These are phyloP conservation scores for Sebastes diploproa DNA, from an alignment of 2,797 vertebrate genomes.

Conservation along the genomic window DNA sequence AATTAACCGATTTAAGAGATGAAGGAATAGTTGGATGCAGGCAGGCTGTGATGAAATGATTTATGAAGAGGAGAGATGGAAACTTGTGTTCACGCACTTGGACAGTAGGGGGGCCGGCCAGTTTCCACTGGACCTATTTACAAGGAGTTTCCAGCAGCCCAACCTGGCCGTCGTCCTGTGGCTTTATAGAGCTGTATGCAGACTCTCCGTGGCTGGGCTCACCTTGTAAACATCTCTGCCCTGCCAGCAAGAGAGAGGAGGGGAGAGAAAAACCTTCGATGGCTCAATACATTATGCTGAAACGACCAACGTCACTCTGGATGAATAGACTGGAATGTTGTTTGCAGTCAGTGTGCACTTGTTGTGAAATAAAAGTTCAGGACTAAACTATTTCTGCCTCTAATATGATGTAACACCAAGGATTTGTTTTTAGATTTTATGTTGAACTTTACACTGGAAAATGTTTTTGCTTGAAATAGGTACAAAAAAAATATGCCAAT, in stretches of 20 bases:
- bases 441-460: neutral
- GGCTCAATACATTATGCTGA: neutral
- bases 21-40: constrained; percentile 25
- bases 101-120: constrained; percentile 8
- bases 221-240: constrained; percentile 71
- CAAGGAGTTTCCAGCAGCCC: constrained; percentile 60
- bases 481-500: no score
- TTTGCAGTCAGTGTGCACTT: constrained; percentile 17
- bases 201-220: constrained; percentile 37
- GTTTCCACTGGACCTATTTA: constrained; percentile 69
- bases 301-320: constrained; percentile 9
- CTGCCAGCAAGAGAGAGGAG: constrained; percentile 16
- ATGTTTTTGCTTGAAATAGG: no score
- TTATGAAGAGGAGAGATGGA: constrained; percentile 41
- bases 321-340: constrained; percentile 43
- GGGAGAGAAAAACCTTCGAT: constrained; percentile 17
- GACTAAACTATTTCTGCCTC: neutral
- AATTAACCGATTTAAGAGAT: neutral
- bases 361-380: constrained; percentile 10
- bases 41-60: constrained; percentile 26
- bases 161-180: constrained; percentile 45
- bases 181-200: constrained; percentile 50
- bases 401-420: neutral
- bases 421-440: neutral
- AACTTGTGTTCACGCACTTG: constrained; percentile 58